These are phyloP conservation scores for Bombus superbus DNA, from an alignment of 1,140 invertebrate genomes.

Conservation along the genomic window DNA sequence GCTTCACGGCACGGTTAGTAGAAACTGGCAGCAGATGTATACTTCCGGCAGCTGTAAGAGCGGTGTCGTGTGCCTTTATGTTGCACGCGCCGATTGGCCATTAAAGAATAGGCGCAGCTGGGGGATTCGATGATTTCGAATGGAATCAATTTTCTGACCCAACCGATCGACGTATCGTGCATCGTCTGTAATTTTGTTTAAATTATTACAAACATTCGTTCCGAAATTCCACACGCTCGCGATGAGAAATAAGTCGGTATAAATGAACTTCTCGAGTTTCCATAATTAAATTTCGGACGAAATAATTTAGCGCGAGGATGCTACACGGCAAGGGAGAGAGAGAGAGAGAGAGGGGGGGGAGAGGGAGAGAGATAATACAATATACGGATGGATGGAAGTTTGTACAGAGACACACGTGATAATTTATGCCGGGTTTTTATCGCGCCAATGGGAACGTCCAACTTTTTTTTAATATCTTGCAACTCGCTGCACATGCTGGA, in stretches of 20 bases:
- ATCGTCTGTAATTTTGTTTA: no score
- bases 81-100: constrained; percentile 73
- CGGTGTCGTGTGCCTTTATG: constrained; percentile 71
- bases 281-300: not conserved
- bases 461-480: constrained; percentile 58
- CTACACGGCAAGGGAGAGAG: no score
- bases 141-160: constrained; percentile 56
- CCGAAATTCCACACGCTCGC: not conserved
- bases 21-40: constrained; percentile 75
- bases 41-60: constrained; percentile 78
- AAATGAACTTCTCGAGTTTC: not conserved
- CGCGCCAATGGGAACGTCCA: constrained; percentile 24
- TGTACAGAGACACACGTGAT: not conserved
- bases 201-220: no score
- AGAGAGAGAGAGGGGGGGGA: no score
- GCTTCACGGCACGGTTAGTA: constrained; percentile 72
- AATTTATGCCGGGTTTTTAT: not conserved
- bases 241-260: not conserved
- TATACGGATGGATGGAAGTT: constrained; percentile 9
- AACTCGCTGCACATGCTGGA: constrained; percentile 55
- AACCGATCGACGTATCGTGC: not conserved
- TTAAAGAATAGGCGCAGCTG: constrained; percentile 64
- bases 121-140: constrained; percentile 49
- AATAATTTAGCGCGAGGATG: not conserved
- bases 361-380: not conserved